Conservation (phyloP, 2,888 invertebrate species). For the Drosophila sordidula region DNA sequence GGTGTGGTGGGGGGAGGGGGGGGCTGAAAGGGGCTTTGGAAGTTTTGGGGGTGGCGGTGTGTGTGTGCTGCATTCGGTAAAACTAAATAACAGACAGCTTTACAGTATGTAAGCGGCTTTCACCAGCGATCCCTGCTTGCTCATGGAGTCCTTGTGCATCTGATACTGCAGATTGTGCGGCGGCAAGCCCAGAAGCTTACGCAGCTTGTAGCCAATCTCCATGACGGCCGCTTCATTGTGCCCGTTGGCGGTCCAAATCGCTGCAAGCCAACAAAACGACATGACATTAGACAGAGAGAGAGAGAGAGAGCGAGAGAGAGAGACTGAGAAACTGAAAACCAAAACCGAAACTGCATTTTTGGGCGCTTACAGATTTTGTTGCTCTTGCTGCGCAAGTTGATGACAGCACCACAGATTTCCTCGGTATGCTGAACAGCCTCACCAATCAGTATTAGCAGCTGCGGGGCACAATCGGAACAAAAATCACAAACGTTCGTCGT, state of each 20-base stretch:
- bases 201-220: slow-evolving; percentile 94
- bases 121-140: slow-evolving; percentile 91
- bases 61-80: too few relatives aligned
- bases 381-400: slow-evolving; percentile 95
- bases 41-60: too few relatives aligned
- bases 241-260: slow-evolving; percentile 95
- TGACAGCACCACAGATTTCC: slow-evolving; percentile 97
- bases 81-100: slow-evolving; percentile 24
- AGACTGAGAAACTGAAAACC: too few relatives aligned
- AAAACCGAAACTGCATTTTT: background rate
- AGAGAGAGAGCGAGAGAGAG: too few relatives aligned
- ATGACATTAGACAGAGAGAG: background rate
- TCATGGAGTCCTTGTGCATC: slow-evolving; percentile 93
- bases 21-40: too few relatives aligned
- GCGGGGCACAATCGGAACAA: background rate
- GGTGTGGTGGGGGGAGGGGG: background rate
- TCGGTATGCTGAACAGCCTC: slow-evolving; percentile 97
- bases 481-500: background rate
- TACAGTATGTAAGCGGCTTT: slow-evolving; percentile 86
- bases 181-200: slow-evolving; percentile 90
- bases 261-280: slow-evolving; percentile 81
- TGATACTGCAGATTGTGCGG: slow-evolving; percentile 88
- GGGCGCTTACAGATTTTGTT: slow-evolving; percentile 90
- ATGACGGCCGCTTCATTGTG: slow-evolving; percentile 90
- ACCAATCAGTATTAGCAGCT: slow-evolving; percentile 94